Conservation (phyloP, 2,113 vertebrate species). For the Etheostoma spectabile region DNA sequence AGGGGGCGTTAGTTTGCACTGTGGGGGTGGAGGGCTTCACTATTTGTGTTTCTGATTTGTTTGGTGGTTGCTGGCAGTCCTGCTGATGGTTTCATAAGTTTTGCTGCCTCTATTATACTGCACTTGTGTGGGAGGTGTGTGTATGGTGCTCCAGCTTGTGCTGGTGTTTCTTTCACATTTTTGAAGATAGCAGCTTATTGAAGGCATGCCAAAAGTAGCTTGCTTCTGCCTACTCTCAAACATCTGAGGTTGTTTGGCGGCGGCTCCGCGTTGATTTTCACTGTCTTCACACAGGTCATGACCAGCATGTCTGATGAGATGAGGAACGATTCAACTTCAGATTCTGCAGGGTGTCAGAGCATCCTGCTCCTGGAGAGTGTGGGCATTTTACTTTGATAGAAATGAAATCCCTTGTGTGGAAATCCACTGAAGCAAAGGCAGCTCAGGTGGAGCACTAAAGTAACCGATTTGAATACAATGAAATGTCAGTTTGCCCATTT, state of each 20-base stretch:
- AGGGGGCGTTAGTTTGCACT: slow-evolving; percentile 12
- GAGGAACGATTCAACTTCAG: neutral
- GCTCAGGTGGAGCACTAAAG: neutral
- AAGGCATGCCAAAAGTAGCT: slow-evolving; percentile 40
- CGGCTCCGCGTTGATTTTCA: slow-evolving; percentile 43
- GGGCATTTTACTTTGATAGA: neutral
- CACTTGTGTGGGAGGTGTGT: slow-evolving; percentile 48
- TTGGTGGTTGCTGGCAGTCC: slow-evolving; percentile 51
- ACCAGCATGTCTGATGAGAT: slow-evolving; percentile 34
- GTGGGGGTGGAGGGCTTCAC: slow-evolving; percentile 41
- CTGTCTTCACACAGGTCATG: slow-evolving; percentile 32
- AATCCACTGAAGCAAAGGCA: neutral
- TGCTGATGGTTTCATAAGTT: slow-evolving; percentile 42
- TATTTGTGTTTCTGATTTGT: slow-evolving; percentile 50
- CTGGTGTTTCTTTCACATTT: slow-evolving; percentile 31
- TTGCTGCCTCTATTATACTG: slow-evolving; percentile 1
- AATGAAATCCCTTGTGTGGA: neutral
- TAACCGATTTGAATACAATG: neutral
- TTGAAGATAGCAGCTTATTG: slow-evolving; percentile 33
- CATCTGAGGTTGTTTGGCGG: slow-evolving; percentile 15
- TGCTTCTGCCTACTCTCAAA: slow-evolving; percentile 18
- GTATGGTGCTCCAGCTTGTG: slow-evolving; percentile 21
- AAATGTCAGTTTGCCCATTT: neutral
- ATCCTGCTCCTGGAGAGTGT: neutral
- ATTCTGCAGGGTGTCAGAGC: slow-evolving; percentile 13